These are phyloP conservation scores for Hoplodrina ambigua DNA, from an alignment of 2,888 invertebrate species.

Conservation along the genomic window DNA sequence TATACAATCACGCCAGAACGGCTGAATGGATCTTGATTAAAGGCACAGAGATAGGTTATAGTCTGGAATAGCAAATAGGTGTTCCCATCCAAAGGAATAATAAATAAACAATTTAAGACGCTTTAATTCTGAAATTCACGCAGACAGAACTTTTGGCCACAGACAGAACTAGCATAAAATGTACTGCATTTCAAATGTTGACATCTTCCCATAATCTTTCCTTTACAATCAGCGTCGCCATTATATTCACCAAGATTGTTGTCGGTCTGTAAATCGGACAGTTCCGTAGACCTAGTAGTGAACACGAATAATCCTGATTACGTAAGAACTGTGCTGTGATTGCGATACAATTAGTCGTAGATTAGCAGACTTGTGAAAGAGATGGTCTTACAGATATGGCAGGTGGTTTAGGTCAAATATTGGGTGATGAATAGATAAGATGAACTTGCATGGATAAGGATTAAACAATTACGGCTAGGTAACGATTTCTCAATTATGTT, in stretches of 20 bases:
- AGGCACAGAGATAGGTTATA: too few relatives aligned
- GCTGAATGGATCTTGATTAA: too few relatives aligned
- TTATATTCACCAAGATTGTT: not conserved
- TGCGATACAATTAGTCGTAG: slow-evolving; percentile 3
- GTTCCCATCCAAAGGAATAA: too few relatives aligned
- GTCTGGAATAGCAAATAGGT: too few relatives aligned
- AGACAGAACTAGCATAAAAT: not conserved
- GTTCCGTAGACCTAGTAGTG: not conserved
- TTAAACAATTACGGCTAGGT: not conserved
- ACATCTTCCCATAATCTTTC: too few relatives aligned
- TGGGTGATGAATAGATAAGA: not conserved
- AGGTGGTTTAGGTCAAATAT: not conserved
- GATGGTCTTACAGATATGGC: not conserved
- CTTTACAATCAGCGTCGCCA: not conserved
- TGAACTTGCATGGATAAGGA: not conserved
- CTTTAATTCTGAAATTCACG: too few relatives aligned
- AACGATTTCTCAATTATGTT: not conserved
- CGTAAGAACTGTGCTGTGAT: not conserved
- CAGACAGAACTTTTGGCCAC: too few relatives aligned
- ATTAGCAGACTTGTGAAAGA: slow-evolving; percentile 22
- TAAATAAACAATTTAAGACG: too few relatives aligned
- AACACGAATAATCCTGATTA: slow-evolving; percentile 14
- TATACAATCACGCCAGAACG: too few relatives aligned
- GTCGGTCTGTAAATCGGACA: not conserved
- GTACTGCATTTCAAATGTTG: not conserved